Base-by-base conservation (phyloP, 2,113 vertebrate species). In the Numenius arquata region DNA sequence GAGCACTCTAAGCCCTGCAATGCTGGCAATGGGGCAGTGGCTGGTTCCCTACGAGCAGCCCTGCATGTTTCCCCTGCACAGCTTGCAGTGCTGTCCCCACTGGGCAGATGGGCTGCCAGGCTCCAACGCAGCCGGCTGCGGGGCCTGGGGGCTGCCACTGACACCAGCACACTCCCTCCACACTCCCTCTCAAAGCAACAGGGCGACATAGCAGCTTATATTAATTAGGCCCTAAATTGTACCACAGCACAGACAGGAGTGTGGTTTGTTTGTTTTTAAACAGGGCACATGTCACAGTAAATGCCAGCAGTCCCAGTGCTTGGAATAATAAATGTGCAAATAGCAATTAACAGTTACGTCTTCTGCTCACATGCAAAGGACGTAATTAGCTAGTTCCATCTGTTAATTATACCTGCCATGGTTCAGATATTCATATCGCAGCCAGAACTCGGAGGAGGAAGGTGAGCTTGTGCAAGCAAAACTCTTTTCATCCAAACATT, bases 331-430 rank as follows among this genome's bases (percentile, higher is more conserved):
- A 85, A 82, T 90, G 85, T 96, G 97, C 96, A 97, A 97, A 97
- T 66, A 97, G 94, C 97, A 97, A 97, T 97, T 97, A 97, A 96
- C 94, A 93, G 95, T 95, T 97, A 88, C 84, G 27, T 97, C 95
- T 97, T 93, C 93, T 76, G 68, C 55, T 88, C 87, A 93, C 93
- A 75, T 48, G 85, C 71, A 89, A 96, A 97, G 96, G 97, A 95
- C 97, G 58, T 95, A 97, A 97, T 98, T 97, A 98, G 96, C 87
- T 71, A 36, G 52, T 92, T 96, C 97, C 98, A 97, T 98, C 98
- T 98, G 98, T 94, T 97, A 94, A 98, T 96, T 96, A 96, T 97
- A 98, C 98, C 97, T 98, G 96, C 96, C 88, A 61, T 34, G 94
- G 90, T 70, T 94, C 94, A 97, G 93, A 74, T 94, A 90, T 55